These are phyloP conservation scores for Mellilla xanthometata DNA, from an alignment of 2,888 invertebrate species.

Conservation along the genomic window DNA sequence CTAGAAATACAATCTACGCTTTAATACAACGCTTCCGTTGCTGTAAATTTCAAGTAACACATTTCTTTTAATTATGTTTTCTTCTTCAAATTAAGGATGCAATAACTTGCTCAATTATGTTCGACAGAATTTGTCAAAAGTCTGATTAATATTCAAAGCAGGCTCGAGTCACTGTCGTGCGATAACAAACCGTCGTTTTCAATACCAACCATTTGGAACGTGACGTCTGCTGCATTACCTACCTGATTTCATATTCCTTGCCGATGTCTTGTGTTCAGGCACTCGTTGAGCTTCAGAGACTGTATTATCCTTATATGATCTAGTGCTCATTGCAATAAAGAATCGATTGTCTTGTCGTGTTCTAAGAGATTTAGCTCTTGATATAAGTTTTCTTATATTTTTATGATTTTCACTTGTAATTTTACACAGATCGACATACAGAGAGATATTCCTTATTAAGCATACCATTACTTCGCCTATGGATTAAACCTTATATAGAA, in stretches of 20 bases:
- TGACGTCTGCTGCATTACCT: slow-evolving; percentile 25
- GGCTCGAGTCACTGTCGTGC: slow-evolving; percentile 15
- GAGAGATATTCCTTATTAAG: too few species aligned
- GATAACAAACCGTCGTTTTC: slow-evolving; percentile 38
- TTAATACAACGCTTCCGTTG: not conserved
- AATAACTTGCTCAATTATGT: not conserved
- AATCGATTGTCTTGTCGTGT: not conserved
- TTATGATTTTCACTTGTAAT: too few species aligned
- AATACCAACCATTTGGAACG: slow-evolving; percentile 39
- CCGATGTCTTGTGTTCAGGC: not conserved
- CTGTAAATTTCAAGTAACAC: not conserved
- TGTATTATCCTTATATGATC: slow-evolving; percentile 8
- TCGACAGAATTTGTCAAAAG: slow-evolving; percentile 9
- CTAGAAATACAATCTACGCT: too few species aligned
- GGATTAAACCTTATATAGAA: too few species aligned
- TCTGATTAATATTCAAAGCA: slow-evolving; percentile 25
- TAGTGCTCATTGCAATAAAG: slow-evolving; percentile 3
- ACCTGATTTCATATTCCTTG: slow-evolving; percentile 1
- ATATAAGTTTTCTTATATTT: not conserved
- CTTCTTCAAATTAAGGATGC: not conserved
- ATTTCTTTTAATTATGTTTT: not conserved
- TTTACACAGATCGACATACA: too few species aligned
- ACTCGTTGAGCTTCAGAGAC: not conserved
- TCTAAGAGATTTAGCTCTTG: too few species aligned
- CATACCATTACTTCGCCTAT: too few species aligned